These are phyloP conservation scores for Patiria pectinifera DNA, from an alignment of 53 echinoderm and acorn worm species.

Conservation along the genomic window DNA sequence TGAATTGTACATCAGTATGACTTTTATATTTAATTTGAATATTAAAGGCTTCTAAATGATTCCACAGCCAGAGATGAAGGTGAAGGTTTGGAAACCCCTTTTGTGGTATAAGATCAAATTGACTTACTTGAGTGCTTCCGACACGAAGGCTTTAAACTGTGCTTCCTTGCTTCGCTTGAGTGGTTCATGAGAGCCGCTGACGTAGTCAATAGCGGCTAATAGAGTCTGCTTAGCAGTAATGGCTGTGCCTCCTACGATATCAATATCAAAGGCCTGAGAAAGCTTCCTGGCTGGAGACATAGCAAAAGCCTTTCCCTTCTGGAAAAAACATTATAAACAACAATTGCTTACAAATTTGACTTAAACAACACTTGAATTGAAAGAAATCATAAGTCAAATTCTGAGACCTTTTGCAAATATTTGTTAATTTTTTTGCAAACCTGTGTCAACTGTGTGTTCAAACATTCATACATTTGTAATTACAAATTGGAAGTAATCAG, in stretches of 20 bases:
- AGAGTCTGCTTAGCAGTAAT: constrained; percentile 94
- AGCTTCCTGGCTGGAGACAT: constrained; percentile 91
- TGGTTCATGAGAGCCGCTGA: constrained; percentile 81
- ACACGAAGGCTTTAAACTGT: constrained; percentile 93
- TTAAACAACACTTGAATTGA: too few relatives aligned
- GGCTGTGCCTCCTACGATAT: constrained; percentile 96
- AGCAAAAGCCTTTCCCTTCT: constrained; percentile 90
- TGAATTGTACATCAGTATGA: too few relatives aligned
- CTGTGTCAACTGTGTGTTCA: too few relatives aligned
- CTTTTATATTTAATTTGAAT: too few relatives aligned
- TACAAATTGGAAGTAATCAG: too few relatives aligned
- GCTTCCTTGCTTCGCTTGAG: constrained; percentile 90
- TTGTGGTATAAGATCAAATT: background rate
- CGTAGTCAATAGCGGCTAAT: constrained; percentile 86
- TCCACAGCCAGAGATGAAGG: background rate
- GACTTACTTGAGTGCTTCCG: constrained; percentile 95
- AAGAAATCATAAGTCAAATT: too few relatives aligned
- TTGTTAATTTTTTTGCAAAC: too few relatives aligned
- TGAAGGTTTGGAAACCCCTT: background rate
- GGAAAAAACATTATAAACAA: constrained; percentile 7
- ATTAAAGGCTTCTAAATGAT: too few relatives aligned
- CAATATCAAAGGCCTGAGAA: constrained; percentile 93
- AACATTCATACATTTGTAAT: too few relatives aligned
- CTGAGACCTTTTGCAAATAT: too few relatives aligned
- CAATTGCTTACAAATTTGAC: too few relatives aligned